Evolutionary conservation across 1,140 invertebrate species (phyloP).

Genomic region (Ridgeia piscesae): DNA sequence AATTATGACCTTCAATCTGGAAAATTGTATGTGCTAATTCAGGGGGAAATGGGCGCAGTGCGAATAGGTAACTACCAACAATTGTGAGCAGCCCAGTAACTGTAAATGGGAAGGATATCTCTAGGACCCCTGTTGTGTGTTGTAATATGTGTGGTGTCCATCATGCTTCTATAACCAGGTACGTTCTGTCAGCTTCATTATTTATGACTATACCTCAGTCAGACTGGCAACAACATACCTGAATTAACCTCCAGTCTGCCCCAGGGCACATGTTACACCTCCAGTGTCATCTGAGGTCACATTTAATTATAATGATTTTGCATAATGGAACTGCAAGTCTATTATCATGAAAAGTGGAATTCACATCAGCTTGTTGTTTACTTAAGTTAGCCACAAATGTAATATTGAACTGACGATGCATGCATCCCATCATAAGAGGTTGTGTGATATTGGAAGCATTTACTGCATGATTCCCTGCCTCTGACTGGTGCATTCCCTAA

Average conservation of each 20-base stretch:
- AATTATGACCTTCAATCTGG: no score
- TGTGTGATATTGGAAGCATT: not conserved
- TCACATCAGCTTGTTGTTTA: not conserved
- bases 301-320: not conserved
- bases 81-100: not conserved
- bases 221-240: not conserved
- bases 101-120: not conserved
- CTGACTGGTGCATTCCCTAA: not conserved
- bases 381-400: not conserved
- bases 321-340: not conserved
- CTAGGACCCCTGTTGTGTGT: not conserved
- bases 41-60: no score
- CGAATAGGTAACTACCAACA: no score
- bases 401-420: not conserved
- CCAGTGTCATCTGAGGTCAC: not conserved
- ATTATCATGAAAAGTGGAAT: not conserved
- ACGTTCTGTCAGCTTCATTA: not conserved
- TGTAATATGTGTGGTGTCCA: not conserved
- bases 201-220: constrained; percentile 1
- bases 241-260: not conserved
- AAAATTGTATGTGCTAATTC: no score
- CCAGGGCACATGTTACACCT: not conserved
- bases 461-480: not conserved
- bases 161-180: not conserved
- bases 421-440: not conserved